These are phyloP conservation scores for Psettodes erumei DNA, from an alignment of 2,113 vertebrate species.

Conservation along the genomic window DNA sequence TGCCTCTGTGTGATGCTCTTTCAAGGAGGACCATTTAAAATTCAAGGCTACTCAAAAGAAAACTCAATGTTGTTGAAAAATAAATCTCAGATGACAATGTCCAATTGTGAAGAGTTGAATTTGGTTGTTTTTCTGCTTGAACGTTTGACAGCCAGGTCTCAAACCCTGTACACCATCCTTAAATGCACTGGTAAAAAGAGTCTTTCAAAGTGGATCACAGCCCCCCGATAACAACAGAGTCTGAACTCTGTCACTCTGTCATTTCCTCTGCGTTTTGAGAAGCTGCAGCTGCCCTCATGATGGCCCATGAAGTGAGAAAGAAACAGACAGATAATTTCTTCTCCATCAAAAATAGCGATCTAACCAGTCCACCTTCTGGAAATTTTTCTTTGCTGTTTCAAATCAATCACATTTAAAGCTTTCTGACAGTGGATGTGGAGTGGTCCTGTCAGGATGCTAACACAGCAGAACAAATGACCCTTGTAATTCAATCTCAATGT, in stretches of 20 bases:
- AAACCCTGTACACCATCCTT: neutral
- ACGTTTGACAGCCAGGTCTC: neutral
- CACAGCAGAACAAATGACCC: too few species aligned
- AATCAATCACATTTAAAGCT: neutral
- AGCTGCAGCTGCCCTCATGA: neutral
- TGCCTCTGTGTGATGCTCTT: neutral
- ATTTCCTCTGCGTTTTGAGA: conserved; percentile 11
- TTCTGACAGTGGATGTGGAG: neutral
- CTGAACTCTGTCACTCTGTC: neutral
- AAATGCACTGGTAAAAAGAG: neutral
- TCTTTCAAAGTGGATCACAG: neutral
- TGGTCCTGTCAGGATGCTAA: neutral
- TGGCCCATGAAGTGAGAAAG: neutral
- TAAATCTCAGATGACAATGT: neutral
- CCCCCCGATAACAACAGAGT: neutral
- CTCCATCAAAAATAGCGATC: neutral
- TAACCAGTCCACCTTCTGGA: neutral
- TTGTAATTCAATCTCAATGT: neutral
- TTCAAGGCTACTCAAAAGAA: neutral
- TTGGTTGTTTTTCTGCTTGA: neutral
- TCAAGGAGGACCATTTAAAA: neutral
- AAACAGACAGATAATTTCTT: neutral
- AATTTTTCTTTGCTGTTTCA: neutral
- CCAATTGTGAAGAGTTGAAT: neutral
- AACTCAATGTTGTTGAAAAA: neutral